These are phyloP conservation scores for Drosophila kuntzei DNA, from an alignment of 2,888 invertebrate species.

Conservation along the genomic window DNA sequence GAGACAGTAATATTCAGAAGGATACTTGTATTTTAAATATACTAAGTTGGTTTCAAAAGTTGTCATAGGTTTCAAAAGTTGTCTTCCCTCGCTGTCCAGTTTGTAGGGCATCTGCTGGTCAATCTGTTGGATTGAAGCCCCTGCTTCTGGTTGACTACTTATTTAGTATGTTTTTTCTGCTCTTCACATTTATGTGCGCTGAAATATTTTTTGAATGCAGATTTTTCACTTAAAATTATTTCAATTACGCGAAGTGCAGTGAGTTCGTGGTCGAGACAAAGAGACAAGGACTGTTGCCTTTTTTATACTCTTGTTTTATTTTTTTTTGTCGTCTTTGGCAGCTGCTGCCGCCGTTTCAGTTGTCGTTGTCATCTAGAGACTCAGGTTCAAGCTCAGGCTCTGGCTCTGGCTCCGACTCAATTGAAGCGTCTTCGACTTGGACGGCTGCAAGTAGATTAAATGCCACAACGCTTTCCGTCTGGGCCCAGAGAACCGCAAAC, in stretches of 20 bases:
- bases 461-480: constrained; percentile 66
- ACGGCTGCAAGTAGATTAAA: constrained; percentile 76
- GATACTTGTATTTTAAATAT: not conserved
- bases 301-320: constrained; percentile 8
- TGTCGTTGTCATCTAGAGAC: constrained; percentile 45
- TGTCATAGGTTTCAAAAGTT: too few species aligned
- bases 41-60: not conserved
- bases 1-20: not conserved
- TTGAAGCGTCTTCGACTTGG: constrained; percentile 18
- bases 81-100: not conserved
- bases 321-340: constrained; percentile 59
- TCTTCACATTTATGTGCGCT: constrained; percentile 61
- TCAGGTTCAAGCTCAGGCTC: not conserved
- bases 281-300: constrained; percentile 14
- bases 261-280: constrained; percentile 29
- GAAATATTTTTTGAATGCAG: constrained; percentile 79
- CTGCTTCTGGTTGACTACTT: constrained; percentile 26
- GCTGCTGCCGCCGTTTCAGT: constrained; percentile 64
- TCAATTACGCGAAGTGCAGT: constrained; percentile 76
- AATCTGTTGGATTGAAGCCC: not conserved
- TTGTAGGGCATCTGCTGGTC: constrained; percentile 38
- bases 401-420: constrained; percentile 16
- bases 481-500: constrained; percentile 66
- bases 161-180: constrained; percentile 27
- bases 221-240: constrained; percentile 81